These are phyloP conservation scores for Triplophysa dalaica DNA, from an alignment of 2,113 vertebrate species.

Conservation along the genomic window DNA sequence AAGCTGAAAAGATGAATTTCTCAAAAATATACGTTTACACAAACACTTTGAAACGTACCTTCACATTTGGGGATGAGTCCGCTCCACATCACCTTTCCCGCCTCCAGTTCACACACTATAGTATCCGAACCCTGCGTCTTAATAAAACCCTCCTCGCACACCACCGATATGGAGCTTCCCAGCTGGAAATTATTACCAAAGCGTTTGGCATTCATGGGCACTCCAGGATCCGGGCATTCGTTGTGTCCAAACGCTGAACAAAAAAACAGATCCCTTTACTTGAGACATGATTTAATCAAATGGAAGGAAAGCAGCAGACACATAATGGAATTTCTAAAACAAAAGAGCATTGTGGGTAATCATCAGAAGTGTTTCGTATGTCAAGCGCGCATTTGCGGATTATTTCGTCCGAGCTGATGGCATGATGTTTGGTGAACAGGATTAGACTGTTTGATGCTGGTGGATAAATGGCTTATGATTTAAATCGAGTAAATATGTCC, in stretches of 20 bases:
- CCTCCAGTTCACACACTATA: conserved; percentile 90
- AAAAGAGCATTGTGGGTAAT: conserved; percentile 26
- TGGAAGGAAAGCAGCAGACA: not conserved
- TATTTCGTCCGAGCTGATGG: conserved; percentile 6
- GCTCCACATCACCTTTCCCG: conserved; percentile 96
- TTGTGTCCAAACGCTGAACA: conserved; percentile 94
- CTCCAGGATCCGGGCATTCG: conserved; percentile 93
- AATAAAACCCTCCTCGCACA: conserved; percentile 98
- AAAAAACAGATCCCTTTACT: not conserved
- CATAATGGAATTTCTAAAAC: not conserved
- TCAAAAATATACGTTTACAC: conserved; percentile 19
- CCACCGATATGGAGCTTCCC: conserved; percentile 93
- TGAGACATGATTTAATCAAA: conserved; percentile 13
- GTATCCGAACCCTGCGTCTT: conserved; percentile 97
- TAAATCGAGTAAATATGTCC: conserved; percentile 32
- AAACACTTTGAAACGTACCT: conserved; percentile 73
- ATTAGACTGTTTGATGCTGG: conserved; percentile 44
- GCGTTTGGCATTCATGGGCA: conserved; percentile 90
- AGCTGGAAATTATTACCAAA: conserved; percentile 95
- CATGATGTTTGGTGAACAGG: conserved; percentile 29
- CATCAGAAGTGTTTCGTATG: not conserved
- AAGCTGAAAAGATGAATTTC: not conserved
- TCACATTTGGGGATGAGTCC: conserved; percentile 94
- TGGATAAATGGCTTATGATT: conserved; percentile 46
- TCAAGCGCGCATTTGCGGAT: conserved; percentile 11